Base-by-base conservation (phyloP, 92 coral and sea anemone genomes). In the Anthopleura xanthogrammica region DNA sequence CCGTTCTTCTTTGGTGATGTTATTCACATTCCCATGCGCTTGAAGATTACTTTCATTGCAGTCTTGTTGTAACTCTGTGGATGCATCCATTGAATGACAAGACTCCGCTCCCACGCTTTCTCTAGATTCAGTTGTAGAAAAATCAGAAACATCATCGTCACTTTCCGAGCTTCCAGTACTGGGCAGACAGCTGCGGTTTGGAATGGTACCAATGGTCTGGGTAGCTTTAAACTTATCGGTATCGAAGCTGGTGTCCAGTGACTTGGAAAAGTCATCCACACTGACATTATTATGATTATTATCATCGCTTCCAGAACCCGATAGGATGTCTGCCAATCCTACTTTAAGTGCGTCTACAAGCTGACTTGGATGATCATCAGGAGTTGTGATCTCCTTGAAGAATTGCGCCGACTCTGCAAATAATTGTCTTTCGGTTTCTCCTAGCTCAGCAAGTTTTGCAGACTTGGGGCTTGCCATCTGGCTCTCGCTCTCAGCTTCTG, bases 341-440 rank as follows among this genome's bases (percentile, higher is more conserved):
- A 85, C 83, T 79, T 85, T 85, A 12, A 85, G 88, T 16, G 88
- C 88, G 66, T 85, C 88, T 42, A 85, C 88, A 41, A 85, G 83
- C 48, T 85, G 88, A 71, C 88, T 85, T 3, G 78, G 83, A 52
- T 85, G 88, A 24, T 85, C 88, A 52, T 72, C 68, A n/a, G 81
- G 78, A 14, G 64, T 77, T 36, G 83, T 74, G 13, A 81, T 81
- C 55, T 81, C 78, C 10, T 81, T 16, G 16, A 81, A 57, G 29
- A 81, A 43, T 14, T 81, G 75, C n/a, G 64, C 29, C 24, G 84
- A 75, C 50, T 81, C 56, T 68, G 74, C 74, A 81, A 81, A 81
- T 17, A 36, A 29, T 13, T 57, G 84, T 81, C 77, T 75, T 17
- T 79, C 50, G 20, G 72, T 79, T 66, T 81, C 84, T 22, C 84